These are phyloP conservation scores for Atopsyche davidsoni DNA, from an alignment of 1,140 invertebrate genomes.

Conservation along the genomic window DNA sequence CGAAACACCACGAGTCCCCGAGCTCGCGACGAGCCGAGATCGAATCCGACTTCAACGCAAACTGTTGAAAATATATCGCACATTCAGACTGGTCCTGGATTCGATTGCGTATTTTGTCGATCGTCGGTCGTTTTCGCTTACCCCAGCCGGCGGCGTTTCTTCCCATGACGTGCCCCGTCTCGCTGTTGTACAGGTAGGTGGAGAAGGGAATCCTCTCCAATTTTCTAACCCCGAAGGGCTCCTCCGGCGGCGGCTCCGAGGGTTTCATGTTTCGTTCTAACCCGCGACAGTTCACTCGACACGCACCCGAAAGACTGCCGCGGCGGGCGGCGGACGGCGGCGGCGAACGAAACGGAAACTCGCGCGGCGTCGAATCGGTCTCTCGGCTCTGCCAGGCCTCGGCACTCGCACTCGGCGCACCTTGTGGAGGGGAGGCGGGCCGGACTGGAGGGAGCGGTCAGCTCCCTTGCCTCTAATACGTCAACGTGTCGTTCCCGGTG, in stretches of 20 bases:
- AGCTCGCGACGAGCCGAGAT: not conserved
- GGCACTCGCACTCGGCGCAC: not conserved
- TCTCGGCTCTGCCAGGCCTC: not conserved
- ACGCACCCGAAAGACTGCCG: not conserved
- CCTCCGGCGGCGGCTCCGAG: slow-evolving; percentile 11
- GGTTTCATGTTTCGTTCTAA: slow-evolving; percentile 17
- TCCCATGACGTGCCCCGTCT: slow-evolving; percentile 66
- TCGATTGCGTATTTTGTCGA: no score
- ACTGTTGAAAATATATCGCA: no score
- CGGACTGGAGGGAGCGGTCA: not conserved
- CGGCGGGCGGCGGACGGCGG: not conserved
- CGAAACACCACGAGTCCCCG: not conserved
- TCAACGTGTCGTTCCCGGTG: not conserved
- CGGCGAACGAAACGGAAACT: not conserved
- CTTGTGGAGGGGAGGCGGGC: not conserved
- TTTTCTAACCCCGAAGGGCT: slow-evolving; percentile 24
- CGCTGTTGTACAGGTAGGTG: slow-evolving; percentile 62
- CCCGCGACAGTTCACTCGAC: not conserved
- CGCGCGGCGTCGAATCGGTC: no score
- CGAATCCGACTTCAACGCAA: not conserved
- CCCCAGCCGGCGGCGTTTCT: slow-evolving; percentile 69
- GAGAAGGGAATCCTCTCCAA: slow-evolving; percentile 31
- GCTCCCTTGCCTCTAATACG: not conserved
- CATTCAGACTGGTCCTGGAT: no score
- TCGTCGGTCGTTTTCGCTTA: slow-evolving; percentile 43